Base-by-base conservation (phyloP, 2,888 invertebrate genomes). In the Rugalucina vietnamica region DNA sequence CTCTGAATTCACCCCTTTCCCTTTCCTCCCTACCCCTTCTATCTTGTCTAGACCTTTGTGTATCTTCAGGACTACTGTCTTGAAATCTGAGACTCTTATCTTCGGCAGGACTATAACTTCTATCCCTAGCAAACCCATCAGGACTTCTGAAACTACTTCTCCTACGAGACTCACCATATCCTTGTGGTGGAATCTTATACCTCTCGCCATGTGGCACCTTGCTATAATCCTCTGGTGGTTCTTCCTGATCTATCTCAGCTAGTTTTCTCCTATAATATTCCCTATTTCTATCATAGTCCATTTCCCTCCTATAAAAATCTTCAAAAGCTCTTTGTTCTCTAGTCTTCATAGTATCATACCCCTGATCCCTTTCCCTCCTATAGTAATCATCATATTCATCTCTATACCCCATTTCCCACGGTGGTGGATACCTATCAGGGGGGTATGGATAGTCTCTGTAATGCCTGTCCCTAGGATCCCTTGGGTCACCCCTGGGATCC, bases 61-160 rank as follows among this genome's bases (percentile, higher is more conserved):
- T 72, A 29, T 79, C 82, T 75, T 88, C 89, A 14, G 82, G 83
- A 54, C 88, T 88, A 49, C 83, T 85, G 34, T 87, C 88, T 36
- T 60, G 71, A 34, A 76, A 76, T 76, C 84, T 82, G 24, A 86
- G 69, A 79, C 82, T 80, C 65, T 74, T 72, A 34, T 85, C 86
- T 70, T 83, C 84, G 18, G 60, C 70, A 14, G 85, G 87, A 75
- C 87, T 87, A 24, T 76, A 71, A 39, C 82, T 82, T 43, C 84
- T 76, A 18, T 80, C 39, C 60, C 82, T 75, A 1, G 21, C 39
- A 43, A 77, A 84, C 54, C 81, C 73, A 39, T 84, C 81, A 37
- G 85, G 79, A 57, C 81, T 79, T 57, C 75, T 43, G 39, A 79
- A 71, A 36, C 78, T 50, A 34, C 80, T 32, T 65, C 74, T 24